phyloP scores from a whole-genome alignment of 2,113 vertebrate species.

The Lophura nycthemera region DNA sequence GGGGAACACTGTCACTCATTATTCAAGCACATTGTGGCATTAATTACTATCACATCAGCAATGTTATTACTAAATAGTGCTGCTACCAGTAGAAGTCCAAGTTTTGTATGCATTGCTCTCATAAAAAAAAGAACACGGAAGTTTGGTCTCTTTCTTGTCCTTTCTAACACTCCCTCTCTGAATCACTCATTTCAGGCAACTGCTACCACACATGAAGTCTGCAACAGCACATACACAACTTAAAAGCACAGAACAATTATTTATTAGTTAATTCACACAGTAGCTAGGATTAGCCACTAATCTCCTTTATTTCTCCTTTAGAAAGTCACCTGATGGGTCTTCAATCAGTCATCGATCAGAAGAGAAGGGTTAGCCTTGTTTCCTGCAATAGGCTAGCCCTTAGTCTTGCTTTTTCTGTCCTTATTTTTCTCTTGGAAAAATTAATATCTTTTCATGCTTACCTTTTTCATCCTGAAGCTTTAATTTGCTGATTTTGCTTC shows the following conservation, averaged over 20 bases:
- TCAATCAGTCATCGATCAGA: no score
- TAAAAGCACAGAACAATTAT: neutral
- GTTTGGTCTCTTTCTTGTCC: neutral
- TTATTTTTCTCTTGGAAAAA: neutral
- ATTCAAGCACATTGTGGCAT: neutral
- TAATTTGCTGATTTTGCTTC: neutral
- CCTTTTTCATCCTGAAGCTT: neutral
- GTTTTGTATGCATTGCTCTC: neutral
- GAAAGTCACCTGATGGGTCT: neutral
- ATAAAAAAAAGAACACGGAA: neutral
- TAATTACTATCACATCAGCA: neutral
- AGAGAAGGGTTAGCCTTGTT: neutral
- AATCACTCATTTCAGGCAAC: neutral
- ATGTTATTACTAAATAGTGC: neutral
- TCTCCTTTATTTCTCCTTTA: neutral
- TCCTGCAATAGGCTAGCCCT: neutral
- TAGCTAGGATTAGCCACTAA: neutral
- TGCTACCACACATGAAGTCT: neutral
- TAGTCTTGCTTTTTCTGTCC: neutral
- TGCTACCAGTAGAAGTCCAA: neutral
- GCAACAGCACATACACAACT: neutral
- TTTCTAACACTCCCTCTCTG: neutral
- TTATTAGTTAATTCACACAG: neutral
- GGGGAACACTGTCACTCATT: neutral
- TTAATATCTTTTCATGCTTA: neutral